These are phyloP conservation scores for Patella pellucida DNA, from an alignment of 2,888 invertebrate genomes.

Conservation along the genomic window DNA sequence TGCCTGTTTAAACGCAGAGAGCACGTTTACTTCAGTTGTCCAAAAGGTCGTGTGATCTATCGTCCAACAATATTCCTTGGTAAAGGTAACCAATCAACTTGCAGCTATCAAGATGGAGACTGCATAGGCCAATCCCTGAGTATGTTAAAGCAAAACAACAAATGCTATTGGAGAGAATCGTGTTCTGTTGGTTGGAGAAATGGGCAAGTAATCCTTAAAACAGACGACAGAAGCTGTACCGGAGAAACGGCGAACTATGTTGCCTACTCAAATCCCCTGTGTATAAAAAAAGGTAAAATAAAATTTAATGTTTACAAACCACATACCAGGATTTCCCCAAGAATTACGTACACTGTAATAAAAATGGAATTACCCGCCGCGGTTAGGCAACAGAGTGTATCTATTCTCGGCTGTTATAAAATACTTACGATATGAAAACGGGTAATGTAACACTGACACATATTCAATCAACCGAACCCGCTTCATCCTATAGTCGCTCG, in stretches of 20 bases:
- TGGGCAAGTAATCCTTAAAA: constrained; percentile 19
- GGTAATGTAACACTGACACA: no score
- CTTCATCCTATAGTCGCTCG: no score
- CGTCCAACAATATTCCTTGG: constrained; percentile 24
- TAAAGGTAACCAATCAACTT: constrained; percentile 10
- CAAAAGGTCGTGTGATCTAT: constrained; percentile 26
- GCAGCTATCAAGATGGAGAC: constrained; percentile 13
- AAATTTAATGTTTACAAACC: no score
- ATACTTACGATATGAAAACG: no score
- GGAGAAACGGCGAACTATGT: constrained; percentile 24
- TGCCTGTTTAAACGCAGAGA: constrained; percentile 17
- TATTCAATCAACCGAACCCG: no score
- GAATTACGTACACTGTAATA: no score
- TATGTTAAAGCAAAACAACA: constrained; percentile 27
- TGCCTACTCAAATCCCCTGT: constrained; percentile 16
- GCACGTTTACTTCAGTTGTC: constrained; percentile 26
- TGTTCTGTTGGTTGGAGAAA: constrained; percentile 30
- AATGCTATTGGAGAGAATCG: constrained; percentile 29
- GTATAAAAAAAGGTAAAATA: constrained; percentile 19
- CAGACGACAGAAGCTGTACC: constrained; percentile 18
- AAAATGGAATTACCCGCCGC: no score
- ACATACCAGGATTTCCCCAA: no score
- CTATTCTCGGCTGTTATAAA: no score
- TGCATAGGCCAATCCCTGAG: constrained; percentile 28
- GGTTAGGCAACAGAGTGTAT: no score